These are phyloP conservation scores for Diachasmimorpha longicaudata DNA, from an alignment of 1,140 invertebrate species.

Conservation along the genomic window DNA sequence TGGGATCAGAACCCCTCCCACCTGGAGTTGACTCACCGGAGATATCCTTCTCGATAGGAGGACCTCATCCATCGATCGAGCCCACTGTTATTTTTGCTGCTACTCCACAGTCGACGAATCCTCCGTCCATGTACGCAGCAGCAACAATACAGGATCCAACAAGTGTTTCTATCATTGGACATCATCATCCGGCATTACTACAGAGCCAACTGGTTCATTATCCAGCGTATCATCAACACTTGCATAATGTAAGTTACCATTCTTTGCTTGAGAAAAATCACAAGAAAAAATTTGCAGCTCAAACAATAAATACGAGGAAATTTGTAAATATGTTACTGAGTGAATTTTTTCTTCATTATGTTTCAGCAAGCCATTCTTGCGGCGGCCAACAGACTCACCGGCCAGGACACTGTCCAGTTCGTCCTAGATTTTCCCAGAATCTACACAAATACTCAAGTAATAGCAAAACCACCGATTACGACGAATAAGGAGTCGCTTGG, in stretches of 20 bases:
- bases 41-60: constrained; percentile 44
- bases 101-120: constrained; percentile 46
- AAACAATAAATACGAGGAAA: too few relatives aligned
- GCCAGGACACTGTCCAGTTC: constrained; percentile 52
- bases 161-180: constrained; percentile 34
- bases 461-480: constrained; percentile 55
- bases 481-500: constrained; percentile 51
- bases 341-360: neutral
- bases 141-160: constrained; percentile 48
- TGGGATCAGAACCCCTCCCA: constrained; percentile 57
- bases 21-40: constrained; percentile 63
- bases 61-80: constrained; percentile 34
- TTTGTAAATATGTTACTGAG: too few relatives aligned
- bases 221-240: constrained; percentile 54
- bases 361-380: constrained; percentile 50
- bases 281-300: too few relatives aligned
- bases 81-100: constrained; percentile 47
- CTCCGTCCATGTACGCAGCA: constrained; percentile 49
- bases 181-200: constrained; percentile 54
- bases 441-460: constrained; percentile 57
- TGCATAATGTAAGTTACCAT: constrained; percentile 50
- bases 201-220: constrained; percentile 58
- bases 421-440: constrained; percentile 56
- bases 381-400: constrained; percentile 48
- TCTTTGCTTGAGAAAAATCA: neutral